Base-by-base conservation (phyloP, 2,797 vertebrate species). In the Coreius guichenoti region DNA sequence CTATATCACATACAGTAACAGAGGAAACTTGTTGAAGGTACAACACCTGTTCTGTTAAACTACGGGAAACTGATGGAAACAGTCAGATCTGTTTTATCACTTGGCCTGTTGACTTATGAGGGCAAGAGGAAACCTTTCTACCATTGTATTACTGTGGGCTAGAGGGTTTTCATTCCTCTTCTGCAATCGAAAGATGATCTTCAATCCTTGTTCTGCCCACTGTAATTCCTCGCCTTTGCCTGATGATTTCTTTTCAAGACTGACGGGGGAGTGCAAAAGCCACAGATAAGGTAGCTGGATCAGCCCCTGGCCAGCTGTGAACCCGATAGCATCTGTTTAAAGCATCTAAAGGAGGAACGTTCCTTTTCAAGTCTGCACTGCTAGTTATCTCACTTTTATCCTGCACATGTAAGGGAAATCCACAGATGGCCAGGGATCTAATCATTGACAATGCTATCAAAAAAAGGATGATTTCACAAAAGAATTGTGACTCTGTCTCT, bases 301-400 rank as follows among this genome's bases (percentile, higher is more conserved):
- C 86, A n/a, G 90, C 90, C 89, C 89, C 73, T 88, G 88, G 90
- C 92, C 94, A 94, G 92, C 92, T 93, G 91, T 88, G 90, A 93
- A 92, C 90, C 91, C 81, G 93, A 95, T 93, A 94, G 91, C 93
- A 94, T 95, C 94, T 95, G 93, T 93, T 95, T 91, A 93, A 92
- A 88, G 86, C 77, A 94, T 93, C 91, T 85, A 89, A 88, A 88
- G 86, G 58, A 87, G 80, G 83, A 90, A 77, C 49, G 83, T 84
- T 90, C 83, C 90, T 92, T 91, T 91, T 90, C 85, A 85, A 88
- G 89, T 90, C 92, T 92, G 90, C 86, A 90, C 90, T 31, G 29
- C 89, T 89, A 87, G 87, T 90, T 92, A 91, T 93, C 91, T 93
- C 88, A 87, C 90, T 89, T 90, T 90, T 92, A 91, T 92, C 88